Evolutionary conservation across 1,140 invertebrate genomes (phyloP).

Genomic region (Hyposmocoma kahamanoa): DNA sequence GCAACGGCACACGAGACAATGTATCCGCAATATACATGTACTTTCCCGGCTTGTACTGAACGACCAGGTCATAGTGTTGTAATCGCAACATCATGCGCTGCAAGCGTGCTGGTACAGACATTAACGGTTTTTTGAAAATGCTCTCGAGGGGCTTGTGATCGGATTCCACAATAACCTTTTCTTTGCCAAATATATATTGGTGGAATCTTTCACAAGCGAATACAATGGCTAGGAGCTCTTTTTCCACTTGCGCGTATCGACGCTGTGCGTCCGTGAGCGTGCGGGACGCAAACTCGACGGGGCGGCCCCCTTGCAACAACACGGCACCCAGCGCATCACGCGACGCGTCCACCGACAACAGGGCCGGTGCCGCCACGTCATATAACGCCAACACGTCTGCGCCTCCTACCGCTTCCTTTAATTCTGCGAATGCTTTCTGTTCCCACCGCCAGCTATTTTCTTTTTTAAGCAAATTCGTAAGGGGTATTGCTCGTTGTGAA

Average conservation of each 20-base stretch:
- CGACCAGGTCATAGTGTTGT: constrained; percentile 4
- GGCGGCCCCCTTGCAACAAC: constrained; percentile 26
- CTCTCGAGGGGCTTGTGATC: constrained; percentile 60
- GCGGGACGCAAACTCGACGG: constrained; percentile 32
- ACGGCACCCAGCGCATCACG: constrained; percentile 23
- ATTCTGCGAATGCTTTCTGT: not conserved
- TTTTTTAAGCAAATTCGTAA: constrained; percentile 29
- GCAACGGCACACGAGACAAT: constrained; percentile 32
- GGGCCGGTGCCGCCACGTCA: constrained; percentile 2
- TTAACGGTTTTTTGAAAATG: constrained; percentile 53
- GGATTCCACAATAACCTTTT: constrained; percentile 38
- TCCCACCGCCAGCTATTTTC: constrained; percentile 28
- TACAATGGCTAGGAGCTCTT: constrained; percentile 36
- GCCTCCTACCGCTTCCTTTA: not conserved
- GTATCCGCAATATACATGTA: constrained; percentile 48
- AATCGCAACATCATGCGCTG: constrained; percentile 19
- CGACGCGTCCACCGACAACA: constrained; percentile 15
- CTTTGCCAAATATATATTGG: constrained; percentile 14
- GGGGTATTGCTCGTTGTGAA: constrained; percentile 17
- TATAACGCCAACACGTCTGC: not conserved
- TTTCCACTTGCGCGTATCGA: constrained; percentile 41
- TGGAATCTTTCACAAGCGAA: constrained; percentile 33
- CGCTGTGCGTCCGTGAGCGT: constrained; percentile 34
- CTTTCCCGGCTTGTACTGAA: constrained; percentile 30
- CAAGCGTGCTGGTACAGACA: constrained; percentile 36